These are phyloP conservation scores for Leptosomus discolor DNA, from an alignment of 2,113 vertebrate genomes.

Conservation along the genomic window DNA sequence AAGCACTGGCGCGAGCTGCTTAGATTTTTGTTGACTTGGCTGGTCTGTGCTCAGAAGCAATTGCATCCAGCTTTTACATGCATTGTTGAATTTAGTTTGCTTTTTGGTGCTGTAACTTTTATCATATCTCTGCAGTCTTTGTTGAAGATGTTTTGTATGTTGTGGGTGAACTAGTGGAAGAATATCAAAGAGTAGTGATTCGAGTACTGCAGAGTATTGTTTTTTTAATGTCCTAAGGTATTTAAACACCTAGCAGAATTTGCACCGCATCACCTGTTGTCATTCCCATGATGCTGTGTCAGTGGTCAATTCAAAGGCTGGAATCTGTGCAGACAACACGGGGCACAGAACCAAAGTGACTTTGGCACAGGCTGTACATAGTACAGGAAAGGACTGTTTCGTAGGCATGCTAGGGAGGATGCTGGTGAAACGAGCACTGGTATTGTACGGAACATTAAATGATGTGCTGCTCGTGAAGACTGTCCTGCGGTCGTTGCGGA, in stretches of 20 bases:
- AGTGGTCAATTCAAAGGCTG: neutral
- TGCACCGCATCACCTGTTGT: neutral
- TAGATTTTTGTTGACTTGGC: neutral
- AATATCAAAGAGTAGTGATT: neutral
- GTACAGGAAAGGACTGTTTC: neutral
- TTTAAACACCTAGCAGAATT: neutral
- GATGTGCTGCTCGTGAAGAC: fast-evolving
- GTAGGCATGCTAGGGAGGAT: neutral
- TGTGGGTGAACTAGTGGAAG: neutral
- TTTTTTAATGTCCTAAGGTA: neutral
- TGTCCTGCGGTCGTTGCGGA: neutral
- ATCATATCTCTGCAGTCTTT: neutral
- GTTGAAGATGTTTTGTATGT: neutral
- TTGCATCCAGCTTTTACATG: too few relatives aligned
- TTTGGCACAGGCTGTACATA: neutral
- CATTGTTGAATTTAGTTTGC: fast-evolving
- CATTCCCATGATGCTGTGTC: neutral
- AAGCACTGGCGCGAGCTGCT: neutral
- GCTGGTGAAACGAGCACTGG: fast-evolving
- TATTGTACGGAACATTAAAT: neutral
- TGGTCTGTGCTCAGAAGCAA: neutral
- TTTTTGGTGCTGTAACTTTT: neutral
- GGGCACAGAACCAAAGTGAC: fast-evolving
- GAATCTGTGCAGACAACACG: fast-evolving
- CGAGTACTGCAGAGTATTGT: neutral